phyloP scores from a whole-genome alignment of 2,888 invertebrate genomes.

The Cerastis leucographa region DNA sequence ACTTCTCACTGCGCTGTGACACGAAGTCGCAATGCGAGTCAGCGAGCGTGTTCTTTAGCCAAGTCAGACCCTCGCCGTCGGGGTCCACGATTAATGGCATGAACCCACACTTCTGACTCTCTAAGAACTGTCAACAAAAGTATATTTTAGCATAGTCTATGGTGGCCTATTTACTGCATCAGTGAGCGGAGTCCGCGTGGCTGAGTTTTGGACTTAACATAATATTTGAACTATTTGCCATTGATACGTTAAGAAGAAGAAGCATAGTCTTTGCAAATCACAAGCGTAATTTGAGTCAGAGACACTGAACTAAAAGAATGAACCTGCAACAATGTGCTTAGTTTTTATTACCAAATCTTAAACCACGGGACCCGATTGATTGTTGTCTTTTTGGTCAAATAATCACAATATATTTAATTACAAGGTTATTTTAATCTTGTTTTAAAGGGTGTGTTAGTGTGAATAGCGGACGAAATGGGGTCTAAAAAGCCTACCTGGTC shows the following conservation, averaged over 20 bases:
- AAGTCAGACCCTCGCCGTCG: conserved; percentile 94
- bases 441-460: not conserved
- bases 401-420: not conserved
- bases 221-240: no score
- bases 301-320: not conserved
- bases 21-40: conserved; percentile 93
- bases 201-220: no score
- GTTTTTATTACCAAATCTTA: not conserved
- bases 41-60: conserved; percentile 94
- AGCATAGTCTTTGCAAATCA: not conserved
- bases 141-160: not conserved
- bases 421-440: not conserved
- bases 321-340: not conserved
- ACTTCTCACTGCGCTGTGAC: conserved; percentile 94
- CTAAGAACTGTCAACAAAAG: conserved; percentile 73
- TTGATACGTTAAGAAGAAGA: no score
- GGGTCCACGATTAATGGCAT: conserved; percentile 97
- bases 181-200: no score
- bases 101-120: conserved; percentile 87
- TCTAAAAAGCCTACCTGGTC: conserved; percentile 90
- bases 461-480: no score
- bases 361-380: not conserved
- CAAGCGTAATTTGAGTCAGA: not conserved
- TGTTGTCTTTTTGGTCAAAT: not conserved
- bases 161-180: no score